phyloP scores from a whole-genome alignment of 2,113 vertebrate genomes.

The Plecturocebus donacophilus region DNA sequence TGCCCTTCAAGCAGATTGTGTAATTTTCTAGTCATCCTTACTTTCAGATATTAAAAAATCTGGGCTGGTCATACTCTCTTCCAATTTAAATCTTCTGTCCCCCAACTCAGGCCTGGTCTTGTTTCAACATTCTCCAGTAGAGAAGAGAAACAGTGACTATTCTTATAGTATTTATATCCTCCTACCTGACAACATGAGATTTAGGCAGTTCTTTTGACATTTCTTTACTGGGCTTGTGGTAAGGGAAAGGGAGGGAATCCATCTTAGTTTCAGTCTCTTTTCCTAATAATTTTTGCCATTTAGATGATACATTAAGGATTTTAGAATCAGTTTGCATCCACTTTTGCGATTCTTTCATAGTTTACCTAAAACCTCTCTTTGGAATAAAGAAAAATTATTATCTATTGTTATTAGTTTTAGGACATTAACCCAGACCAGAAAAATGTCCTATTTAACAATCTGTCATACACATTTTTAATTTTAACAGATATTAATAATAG shows the following conservation, averaged over 20 bases:
- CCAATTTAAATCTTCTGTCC: neutral
- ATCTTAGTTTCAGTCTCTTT: neutral
- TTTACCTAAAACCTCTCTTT: neutral
- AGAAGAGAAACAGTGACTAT: neutral
- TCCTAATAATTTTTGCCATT: neutral
- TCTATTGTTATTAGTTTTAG: neutral
- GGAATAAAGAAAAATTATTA: neutral
- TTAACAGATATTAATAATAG: neutral
- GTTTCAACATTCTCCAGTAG: neutral
- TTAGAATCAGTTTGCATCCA: neutral
- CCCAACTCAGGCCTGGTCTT: neutral
- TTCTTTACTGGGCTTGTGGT: neutral
- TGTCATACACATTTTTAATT: neutral
- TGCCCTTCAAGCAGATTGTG: neutral
- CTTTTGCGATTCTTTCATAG: neutral
- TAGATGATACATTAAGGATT: neutral
- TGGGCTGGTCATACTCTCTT: neutral
- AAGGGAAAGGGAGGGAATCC: neutral
- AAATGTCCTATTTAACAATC: neutral
- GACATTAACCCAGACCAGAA: neutral
- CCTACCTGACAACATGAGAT: neutral
- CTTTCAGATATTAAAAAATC: neutral
- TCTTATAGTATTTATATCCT: neutral
- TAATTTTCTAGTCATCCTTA: neutral
- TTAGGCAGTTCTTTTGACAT: neutral